Base-by-base conservation (phyloP, 2,797 vertebrate species). In the Cynodonichthys magdalenae region DNA sequence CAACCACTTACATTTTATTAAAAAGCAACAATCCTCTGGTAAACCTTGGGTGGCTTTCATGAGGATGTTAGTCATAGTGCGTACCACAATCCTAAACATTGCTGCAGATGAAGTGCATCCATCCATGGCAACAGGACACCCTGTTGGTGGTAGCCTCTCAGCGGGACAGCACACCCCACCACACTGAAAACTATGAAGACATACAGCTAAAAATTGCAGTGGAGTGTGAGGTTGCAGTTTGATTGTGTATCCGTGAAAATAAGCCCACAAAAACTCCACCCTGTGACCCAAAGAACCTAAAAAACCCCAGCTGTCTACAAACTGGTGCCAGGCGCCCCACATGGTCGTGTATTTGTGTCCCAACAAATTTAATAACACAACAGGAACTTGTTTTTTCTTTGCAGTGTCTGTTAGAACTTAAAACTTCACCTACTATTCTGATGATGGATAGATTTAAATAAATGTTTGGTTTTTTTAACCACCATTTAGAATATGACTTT, bases 1-100 rank as follows among this genome's bases (percentile, higher is more conserved):
- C 24, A 34, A 34, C 31, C 9, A 10, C 31, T 34, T 34, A 11
- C 31, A 14, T 15, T 18, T 19, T 54, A 11, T 19, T 41, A 20
- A 19, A 15, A 63, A 34, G 17, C 51, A 24, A 17, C 24, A 44
- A 31, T 46, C 50, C 53, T 15, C 5, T n/a, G 50, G 39, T 15
- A 51, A 27, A 45, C 50, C 14, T 29, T 52, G 24, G 49, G 49
- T 62, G 4, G 50, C 28, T 28, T 34, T 46, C 18, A n/a, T 36
- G 42, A 53, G 29, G 41, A 29, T 53, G 31, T 46, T 46, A 46
- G 28, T 34, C 12, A 11, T 53, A 46, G 4, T 50, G 17, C 3
- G 29, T 34, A 46, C 50, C 42, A 36, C 41, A 41, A 28, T 46
- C 60, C 42, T 53, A 11, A 29, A 34, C 60, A 46, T 53, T 31